Base-by-base conservation (phyloP, 2,888 invertebrate species). In the Trachelus iudaicus region DNA sequence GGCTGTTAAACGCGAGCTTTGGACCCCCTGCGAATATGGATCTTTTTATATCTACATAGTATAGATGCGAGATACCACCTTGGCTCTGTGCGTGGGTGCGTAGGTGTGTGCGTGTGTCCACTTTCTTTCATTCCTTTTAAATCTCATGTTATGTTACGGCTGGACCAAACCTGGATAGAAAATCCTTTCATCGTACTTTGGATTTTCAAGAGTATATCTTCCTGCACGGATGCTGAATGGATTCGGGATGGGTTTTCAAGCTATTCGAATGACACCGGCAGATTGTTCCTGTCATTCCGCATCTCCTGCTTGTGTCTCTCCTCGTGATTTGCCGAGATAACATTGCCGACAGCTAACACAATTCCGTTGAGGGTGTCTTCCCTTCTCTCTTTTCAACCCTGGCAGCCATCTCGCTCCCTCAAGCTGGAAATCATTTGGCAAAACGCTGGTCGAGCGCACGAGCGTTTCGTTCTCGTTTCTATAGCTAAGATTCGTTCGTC, bases 211-310 rank as follows among this genome's bases (percentile, higher is more conserved):
- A 23, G 23, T 40, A 56, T 23, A 40, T 9, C 56, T 23, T 56
- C 56, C 23, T 23, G 23, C 12, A 11, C 23, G 30, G 31, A 71
- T 31, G 71, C 31, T 71, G 71, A 12, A 34, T 71, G 30, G 30
- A 34, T 34, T 33, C 30, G 12, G 33, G 4, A 71, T 9, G 71
- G 23, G 30, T 15, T 71, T 71, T 71, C 71, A 23, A 23, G 56
- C 23, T 56, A 56, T 56, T 77, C 85, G 83, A 87, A 87, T 83
- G 86, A 86, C 86, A 86, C 84, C 83, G 82, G 85, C 86, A 86
- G 86, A 87, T 87, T 87, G 85, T 87, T 82, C 84, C 86, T 86
- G 86, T 85, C 86, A 86, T 86, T 85, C 82, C 76, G 81, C 75
- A 79, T 74, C 79, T 74, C 80, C 78, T 79, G 76, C 75, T 82